phyloP scores from a whole-genome alignment of 2,113 vertebrate species.

The Natator depressus region DNA sequence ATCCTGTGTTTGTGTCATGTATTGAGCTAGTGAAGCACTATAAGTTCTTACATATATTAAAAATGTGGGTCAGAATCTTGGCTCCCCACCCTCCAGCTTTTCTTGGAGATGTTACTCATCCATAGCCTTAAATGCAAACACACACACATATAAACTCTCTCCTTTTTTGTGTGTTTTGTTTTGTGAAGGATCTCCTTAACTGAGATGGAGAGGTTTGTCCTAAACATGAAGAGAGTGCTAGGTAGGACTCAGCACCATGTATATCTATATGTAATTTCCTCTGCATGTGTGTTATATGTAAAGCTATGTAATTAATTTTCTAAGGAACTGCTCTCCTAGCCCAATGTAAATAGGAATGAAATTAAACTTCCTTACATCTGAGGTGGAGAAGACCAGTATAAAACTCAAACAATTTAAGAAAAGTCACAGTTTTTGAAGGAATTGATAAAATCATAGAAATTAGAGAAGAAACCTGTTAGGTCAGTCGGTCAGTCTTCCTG shows the following conservation, averaged over 20 bases:
- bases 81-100: constrained; percentile 16
- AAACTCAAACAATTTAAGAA: neutral
- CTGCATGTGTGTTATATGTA: too few relatives aligned
- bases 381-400: neutral
- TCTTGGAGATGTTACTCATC: neutral
- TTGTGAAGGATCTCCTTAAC: too few relatives aligned
- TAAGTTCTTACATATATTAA: constrained; percentile 2
- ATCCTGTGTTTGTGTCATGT: neutral
- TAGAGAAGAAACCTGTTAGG: neutral
- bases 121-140: neutral
- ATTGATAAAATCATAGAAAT: neutral
- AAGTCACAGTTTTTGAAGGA: neutral
- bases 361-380: too few relatives aligned
- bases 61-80: neutral
- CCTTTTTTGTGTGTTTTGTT: neutral
- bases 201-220: too few relatives aligned
- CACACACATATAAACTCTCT: neutral
- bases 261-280: too few relatives aligned
- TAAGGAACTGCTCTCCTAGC: too few relatives aligned
- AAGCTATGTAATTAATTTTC: too few relatives aligned
- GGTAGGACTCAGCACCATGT: too few relatives aligned
- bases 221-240: too few relatives aligned
- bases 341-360: too few relatives aligned
- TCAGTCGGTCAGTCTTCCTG: neutral
- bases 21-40: neutral